Evolutionary conservation across 2,888 invertebrate genomes (phyloP).

Genomic region (Agrochola lota): DNA sequence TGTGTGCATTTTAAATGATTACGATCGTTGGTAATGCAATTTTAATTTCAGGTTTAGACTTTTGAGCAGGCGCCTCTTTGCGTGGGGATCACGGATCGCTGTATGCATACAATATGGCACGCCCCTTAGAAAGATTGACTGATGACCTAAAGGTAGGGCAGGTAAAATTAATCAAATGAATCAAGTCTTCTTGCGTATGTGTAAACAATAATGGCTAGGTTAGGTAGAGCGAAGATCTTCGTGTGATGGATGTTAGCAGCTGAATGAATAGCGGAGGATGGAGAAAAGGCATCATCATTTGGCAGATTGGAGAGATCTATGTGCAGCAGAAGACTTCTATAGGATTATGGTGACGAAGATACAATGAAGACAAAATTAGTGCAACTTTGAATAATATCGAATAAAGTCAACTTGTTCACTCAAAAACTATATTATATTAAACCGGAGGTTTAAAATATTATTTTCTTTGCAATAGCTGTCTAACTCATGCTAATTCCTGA

Average conservation of each 20-base stretch:
- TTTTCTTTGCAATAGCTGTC: no score
- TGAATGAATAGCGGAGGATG: background rate
- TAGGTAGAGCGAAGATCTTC: background rate
- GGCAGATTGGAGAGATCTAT: background rate
- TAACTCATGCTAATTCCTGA: no score
- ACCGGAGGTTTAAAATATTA: background rate
- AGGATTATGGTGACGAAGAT: background rate
- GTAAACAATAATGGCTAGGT: background rate
- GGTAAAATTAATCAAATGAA: no score
- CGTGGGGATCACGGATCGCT: background rate
- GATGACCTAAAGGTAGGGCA: background rate
- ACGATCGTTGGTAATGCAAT: conserved; percentile 30
- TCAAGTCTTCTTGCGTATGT: no score
- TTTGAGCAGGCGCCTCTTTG: background rate
- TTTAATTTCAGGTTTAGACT: conserved; percentile 49
- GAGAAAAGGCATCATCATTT: background rate
- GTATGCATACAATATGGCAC: background rate
- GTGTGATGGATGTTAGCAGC: background rate
- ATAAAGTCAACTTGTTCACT: no score
- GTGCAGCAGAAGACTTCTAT: background rate
- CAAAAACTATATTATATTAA: no score
- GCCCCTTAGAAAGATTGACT: conserved; percentile 10
- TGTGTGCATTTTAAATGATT: conserved; percentile 46
- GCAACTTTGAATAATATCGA: no score
- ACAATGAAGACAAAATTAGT: background rate